A percentile compares a stretch with the other conserved stretches of the same genome.
These are phyloP conservation scores for Loriculus beryllinus DNA, from an alignment of 2,797 vertebrate genomes.

Conservation along the genomic window DNA sequence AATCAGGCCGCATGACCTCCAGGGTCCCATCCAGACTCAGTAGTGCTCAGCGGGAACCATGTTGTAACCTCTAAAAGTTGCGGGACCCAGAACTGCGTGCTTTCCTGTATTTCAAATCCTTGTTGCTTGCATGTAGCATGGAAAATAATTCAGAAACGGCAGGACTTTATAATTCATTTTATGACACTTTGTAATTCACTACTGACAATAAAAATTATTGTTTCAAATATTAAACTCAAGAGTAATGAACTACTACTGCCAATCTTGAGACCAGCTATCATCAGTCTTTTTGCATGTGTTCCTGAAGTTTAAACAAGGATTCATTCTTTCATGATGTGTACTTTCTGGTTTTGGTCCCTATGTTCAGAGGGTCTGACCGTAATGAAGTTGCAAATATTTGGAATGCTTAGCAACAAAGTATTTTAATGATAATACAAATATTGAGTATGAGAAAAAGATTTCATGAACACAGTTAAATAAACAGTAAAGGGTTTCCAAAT, in stretches of 20 bases:
- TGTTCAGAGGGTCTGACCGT: background rate
- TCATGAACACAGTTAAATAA: background rate
- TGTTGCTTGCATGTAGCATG: background rate
- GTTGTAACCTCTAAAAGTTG: background rate
- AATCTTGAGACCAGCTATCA: fast-evolving
- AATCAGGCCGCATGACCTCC: background rate
- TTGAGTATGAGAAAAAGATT: background rate
- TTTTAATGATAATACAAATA: background rate
- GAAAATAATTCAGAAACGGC: background rate
- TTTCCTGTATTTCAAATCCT: background rate
- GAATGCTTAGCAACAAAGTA: slow-evolving; percentile 49
- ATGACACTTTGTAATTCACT: background rate
- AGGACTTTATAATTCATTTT: background rate
- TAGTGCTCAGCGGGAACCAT: background rate
- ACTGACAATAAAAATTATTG: background rate
- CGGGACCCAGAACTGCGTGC: background rate
- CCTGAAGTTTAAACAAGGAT: background rate
- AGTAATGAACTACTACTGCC: background rate
- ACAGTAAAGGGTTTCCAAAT: background rate
- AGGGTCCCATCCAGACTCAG: background rate
- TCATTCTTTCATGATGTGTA: background rate
- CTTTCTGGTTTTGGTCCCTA: background rate
- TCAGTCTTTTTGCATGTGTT: background rate
- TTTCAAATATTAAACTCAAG: background rate
- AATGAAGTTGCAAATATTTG: slow-evolving; percentile 34